Percentiles rank a stretch among this genome's conserved stretches.
Evolutionary conservation across 2,797 vertebrate genomes (phyloP).

Genomic region (Euthynnus affinis): DNA sequence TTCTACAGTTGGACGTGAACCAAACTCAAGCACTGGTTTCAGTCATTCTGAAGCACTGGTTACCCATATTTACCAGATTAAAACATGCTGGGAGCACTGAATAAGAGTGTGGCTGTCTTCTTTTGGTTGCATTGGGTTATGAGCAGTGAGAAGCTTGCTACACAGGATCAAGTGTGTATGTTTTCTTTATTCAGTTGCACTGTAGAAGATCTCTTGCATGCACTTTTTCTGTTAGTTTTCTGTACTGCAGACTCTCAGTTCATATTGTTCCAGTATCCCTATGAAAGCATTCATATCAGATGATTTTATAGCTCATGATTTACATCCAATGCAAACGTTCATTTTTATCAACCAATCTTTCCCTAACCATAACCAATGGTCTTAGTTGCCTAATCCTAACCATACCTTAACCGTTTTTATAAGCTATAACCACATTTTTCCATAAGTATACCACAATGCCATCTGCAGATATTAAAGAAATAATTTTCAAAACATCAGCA

Average conservation of each 20-base stretch:
- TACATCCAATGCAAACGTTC: too few relatives aligned
- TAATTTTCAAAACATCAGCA: not conserved
- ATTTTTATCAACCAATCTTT: too few relatives aligned
- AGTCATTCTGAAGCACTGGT: slow-evolving; percentile 34
- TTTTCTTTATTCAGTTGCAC: not conserved
- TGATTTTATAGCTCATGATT: not conserved
- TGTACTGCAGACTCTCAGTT: not conserved
- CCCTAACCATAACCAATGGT: not conserved
- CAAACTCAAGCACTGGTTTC: slow-evolving; percentile 21
- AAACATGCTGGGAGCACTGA: slow-evolving; percentile 31
- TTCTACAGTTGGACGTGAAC: slow-evolving; percentile 17
- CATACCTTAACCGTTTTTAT: too few relatives aligned
- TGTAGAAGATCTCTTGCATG: not conserved
- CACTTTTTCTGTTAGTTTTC: not conserved
- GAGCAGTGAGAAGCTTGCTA: not conserved
- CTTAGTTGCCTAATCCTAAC: not conserved
- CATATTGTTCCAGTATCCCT: not conserved
- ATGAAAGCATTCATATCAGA: not conserved
- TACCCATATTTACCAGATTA: slow-evolving; percentile 27
- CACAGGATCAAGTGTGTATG: not conserved
- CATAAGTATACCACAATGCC: not conserved
- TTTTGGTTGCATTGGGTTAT: slow-evolving; percentile 21
- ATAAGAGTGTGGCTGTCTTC: slow-evolving; percentile 23
- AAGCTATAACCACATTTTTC: not conserved
- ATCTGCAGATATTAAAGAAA: not conserved